These are phyloP conservation scores for Riparia riparia DNA, from an alignment of 2,113 vertebrate species.

Conservation along the genomic window DNA sequence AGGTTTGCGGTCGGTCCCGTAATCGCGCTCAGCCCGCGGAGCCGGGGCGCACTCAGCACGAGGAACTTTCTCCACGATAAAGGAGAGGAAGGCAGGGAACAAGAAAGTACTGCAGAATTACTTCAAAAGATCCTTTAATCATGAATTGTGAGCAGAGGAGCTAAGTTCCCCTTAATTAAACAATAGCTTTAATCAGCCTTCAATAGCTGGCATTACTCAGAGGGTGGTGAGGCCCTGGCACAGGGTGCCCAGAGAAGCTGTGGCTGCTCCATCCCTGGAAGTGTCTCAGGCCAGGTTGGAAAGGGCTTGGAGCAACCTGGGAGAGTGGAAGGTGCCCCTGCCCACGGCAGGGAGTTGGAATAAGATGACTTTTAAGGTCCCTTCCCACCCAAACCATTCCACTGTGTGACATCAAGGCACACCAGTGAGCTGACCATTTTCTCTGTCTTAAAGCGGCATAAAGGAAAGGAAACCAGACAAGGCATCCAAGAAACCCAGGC, in stretches of 20 bases:
- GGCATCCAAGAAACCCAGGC: background rate
- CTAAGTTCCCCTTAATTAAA: constrained; percentile 70
- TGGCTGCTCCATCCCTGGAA: background rate
- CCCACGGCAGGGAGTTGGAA: rapidly evolving
- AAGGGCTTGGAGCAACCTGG: background rate
- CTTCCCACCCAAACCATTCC: background rate
- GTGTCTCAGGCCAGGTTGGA: background rate
- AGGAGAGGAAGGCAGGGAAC: background rate
- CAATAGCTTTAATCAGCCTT: constrained; percentile 71
- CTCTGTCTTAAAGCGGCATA: background rate
- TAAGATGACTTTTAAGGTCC: background rate
- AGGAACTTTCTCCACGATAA: constrained; percentile 31
- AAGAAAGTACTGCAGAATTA: constrained; percentile 51
- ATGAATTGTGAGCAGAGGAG: constrained; percentile 66
- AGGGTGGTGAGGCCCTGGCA: background rate
- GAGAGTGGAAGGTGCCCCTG: background rate
- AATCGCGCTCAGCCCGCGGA: constrained; percentile 56
- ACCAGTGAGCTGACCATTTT: constrained; percentile 11
- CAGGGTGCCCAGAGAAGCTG: background rate
- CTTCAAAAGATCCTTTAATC: constrained; percentile 70
- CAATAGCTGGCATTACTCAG: constrained; percentile 29
- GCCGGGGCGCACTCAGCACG: constrained; percentile 29
- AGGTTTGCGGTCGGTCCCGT: constrained; percentile 71
- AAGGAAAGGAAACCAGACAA: constrained; percentile 28
- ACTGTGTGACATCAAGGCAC: background rate